Evolutionary conservation across 2,113 vertebrate genomes (phyloP), one percentile per base, ranked within the genome.

Genomic region (Fulmarus glacialis): DNA sequence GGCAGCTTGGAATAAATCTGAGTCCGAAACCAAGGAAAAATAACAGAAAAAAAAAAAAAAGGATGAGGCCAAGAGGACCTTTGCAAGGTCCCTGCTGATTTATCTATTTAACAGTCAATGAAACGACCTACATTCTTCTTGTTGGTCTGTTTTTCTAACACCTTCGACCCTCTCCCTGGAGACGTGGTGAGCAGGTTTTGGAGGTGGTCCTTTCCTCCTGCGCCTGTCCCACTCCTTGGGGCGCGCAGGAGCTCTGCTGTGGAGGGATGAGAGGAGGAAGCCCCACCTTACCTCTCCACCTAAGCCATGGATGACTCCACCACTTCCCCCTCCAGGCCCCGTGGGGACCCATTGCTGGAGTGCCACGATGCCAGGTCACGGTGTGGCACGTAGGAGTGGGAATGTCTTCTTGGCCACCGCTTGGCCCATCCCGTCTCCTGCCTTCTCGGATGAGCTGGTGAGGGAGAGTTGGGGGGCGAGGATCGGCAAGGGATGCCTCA

Each of bases 61-160:
- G 45, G 82, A 94, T 89, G 97, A 95, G 94, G 95, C 94, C 91
- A 73, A 89, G 38, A 62, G 94, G 96, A 85, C 90, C 93, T 87
- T 96, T 0, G 3, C 86, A 82, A 96, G 97, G 97, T 63, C 97
- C 93, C 0, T 84, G 53, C 52, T 92, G 94, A 97, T 96, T 92
- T 96, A 89, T 92, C 93, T 96, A 97, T 95, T 83, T 96, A 98
- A 97, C 96, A 98, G 97, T 98, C 96, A 94, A 38, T 67, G 82
- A 86, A 95, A 95, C 40, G 60, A 97, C 96, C 92, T 88, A 95
- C 83, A 79, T 93, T 97, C 93, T 74, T 93, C 87, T 55, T 40
- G 86, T 82, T 96, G 96, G 74, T 93, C 91, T 93, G 72, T 74
- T 60, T 82, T 82, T 48, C 90, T 72, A 86, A 70, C 92, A 92